phyloP scores from a whole-genome alignment of 1,140 invertebrate genomes.

The Scaptodrosophila lebanonensis region DNA sequence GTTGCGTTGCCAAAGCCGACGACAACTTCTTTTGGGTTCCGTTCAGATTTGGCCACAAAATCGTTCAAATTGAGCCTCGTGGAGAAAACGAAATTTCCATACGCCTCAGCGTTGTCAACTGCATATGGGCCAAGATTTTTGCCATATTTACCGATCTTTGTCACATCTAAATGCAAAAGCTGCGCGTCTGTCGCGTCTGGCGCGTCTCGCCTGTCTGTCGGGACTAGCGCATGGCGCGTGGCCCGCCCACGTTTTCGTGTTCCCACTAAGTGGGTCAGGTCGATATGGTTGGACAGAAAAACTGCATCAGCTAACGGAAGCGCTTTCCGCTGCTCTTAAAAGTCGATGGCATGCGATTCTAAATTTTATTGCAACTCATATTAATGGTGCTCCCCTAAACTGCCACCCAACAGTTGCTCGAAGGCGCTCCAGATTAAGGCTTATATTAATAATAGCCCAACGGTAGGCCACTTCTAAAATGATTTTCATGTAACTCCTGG shows the following conservation, averaged over 20 bases:
- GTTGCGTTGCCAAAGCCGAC: constrained; percentile 22
- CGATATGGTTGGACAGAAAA: constrained; percentile 22
- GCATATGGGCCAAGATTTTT: too few species aligned
- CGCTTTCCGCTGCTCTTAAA: too few species aligned
- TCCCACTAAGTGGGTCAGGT: constrained; percentile 38
- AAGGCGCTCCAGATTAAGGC: constrained; percentile 20
- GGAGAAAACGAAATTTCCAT: too few species aligned
- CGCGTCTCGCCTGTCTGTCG: too few species aligned
- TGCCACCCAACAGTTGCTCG: constrained; percentile 17
- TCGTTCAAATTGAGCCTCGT: constrained; percentile 16
- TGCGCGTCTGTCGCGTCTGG: background rate
- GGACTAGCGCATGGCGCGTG: too few species aligned
- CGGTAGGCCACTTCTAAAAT: constrained; percentile 28
- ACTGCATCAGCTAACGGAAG: constrained; percentile 50
- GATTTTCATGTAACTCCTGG: constrained; percentile 25
- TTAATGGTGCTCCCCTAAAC: constrained; percentile 39
- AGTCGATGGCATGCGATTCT: constrained; percentile 32
- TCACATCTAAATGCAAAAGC: constrained; percentile 48
- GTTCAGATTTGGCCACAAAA: constrained; percentile 40
- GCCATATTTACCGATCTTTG: constrained; percentile 57
- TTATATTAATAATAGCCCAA: constrained; percentile 5
- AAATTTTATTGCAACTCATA: constrained; percentile 37
- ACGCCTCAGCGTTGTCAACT: too few species aligned
- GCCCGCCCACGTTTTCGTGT: constrained; percentile 46
- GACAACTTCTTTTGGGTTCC: constrained; percentile 52